Percentiles rank a stretch among this genome's conserved stretches.
Conservation (phyloP, 2,888 invertebrate genomes). For the Watsonalla binaria region DNA sequence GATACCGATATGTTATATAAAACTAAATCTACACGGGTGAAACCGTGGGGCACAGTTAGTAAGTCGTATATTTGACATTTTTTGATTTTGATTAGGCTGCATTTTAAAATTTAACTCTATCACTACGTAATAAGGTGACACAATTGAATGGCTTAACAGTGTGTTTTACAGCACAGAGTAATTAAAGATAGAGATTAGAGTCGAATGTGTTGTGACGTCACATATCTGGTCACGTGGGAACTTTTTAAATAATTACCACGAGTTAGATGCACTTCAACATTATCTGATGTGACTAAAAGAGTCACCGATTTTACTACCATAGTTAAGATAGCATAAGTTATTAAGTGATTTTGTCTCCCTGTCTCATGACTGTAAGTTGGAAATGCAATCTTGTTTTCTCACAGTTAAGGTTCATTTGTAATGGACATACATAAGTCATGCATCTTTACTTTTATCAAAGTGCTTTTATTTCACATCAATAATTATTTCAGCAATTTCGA, state of each 20-base stretch:
- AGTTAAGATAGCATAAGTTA: not conserved
- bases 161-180: not conserved
- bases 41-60: too few species aligned
- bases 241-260: conserved; percentile 31
- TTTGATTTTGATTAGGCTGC: too few species aligned
- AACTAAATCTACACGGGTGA: too few species aligned
- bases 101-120: too few species aligned
- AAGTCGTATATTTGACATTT: too few species aligned
- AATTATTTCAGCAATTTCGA: too few species aligned
- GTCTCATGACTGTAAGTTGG: not conserved
- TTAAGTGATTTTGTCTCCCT: not conserved
- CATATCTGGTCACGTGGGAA: conserved; percentile 36
- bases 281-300: not conserved
- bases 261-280: not conserved
- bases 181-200: conserved; percentile 6
- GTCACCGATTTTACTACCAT: not conserved
- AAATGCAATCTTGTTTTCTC: too few species aligned
- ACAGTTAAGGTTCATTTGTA: too few species aligned
- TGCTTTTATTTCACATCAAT: too few species aligned
- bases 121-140: not conserved
- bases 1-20: too few species aligned
- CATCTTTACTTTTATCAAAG: too few species aligned
- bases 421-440: too few species aligned
- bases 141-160: not conserved
- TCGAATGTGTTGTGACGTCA: conserved; percentile 11